Base-by-base conservation (phyloP, 2,113 vertebrate species). In the Gobiocypris rarus region DNA sequence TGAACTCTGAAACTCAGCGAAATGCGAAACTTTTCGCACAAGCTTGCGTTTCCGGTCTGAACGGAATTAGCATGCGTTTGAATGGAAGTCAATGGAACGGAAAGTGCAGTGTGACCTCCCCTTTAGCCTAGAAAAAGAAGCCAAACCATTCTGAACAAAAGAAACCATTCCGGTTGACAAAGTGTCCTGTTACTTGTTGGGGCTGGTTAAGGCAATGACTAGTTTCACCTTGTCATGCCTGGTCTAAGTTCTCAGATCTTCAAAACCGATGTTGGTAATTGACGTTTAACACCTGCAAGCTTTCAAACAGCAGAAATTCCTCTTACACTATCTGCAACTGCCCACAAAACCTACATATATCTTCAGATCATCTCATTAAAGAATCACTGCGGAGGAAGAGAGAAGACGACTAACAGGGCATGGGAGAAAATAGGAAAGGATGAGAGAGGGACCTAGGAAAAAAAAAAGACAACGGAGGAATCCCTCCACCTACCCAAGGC, bases 401-500 rank as follows among this genome's bases (percentile, higher is more conserved):
- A 15, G 9, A 52, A 31, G 75, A 4, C 0, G 15, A 48, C n/a
- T 63, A 63, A 83, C 1, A 75, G 17, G 9, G 28, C 7, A 38
- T 48, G 34, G 8, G 58, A 61, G 28, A 61, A 63, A 59, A 48
- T 14, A 65, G 61, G 11, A 31, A 71, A 43, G 15, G 31, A 43
- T 31, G 17, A 61, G 43, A n/a, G n/a, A n/a, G n/a, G n/a, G n/a
- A n/a, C n/a, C n/a, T n/a, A 41, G 9, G 63, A 17, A 9, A 10
- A 50, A 52, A 52, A 52, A 8, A 74, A 73, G 28, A 65, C 41
- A 83, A 15, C 1, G 75, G 58, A 65, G 87, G 81, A 86, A 86
- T 38, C 69, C 52, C 81, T 74, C 75, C 69, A 84, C 82, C 65
- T 38, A 71, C 71, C n/a, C 67, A 71, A 63, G 7, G 19, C 61